phyloP scores from a whole-genome alignment of 2,888 invertebrate genomes.

The Hoplodrina ambigua region DNA sequence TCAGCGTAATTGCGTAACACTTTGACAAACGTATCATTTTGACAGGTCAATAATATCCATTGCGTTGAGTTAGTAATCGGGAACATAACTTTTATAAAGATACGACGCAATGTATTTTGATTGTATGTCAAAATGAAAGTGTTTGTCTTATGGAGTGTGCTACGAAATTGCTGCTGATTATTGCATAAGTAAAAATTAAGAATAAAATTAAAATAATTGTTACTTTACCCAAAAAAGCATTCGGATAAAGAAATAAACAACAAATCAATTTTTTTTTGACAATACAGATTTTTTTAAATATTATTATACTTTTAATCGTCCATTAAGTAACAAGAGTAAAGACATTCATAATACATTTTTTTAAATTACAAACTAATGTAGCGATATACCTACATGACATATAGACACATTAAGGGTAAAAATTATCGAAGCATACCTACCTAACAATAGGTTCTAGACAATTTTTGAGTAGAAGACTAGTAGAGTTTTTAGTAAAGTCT shows the following conservation, averaged over 20 bases:
- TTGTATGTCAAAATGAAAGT: not conserved
- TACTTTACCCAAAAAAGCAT: no score
- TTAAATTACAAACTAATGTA: not conserved
- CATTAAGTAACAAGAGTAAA: not conserved
- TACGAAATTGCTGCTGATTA: not conserved
- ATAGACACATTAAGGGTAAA: not conserved
- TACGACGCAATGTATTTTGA: no score
- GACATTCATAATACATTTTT: not conserved
- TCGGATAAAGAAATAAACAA: not conserved
- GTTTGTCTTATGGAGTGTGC: not conserved
- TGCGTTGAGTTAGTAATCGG: no score
- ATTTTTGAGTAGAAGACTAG: no score
- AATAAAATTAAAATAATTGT: no score
- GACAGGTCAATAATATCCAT: not conserved
- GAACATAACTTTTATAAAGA: not conserved
- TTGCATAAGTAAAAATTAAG: not conserved
- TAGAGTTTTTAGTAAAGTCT: no score
- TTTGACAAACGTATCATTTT: conserved; percentile 1
- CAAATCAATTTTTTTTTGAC: not conserved
- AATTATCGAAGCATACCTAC: not conserved
- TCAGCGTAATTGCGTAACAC: not conserved
- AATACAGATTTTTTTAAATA: not conserved
- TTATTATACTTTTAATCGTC: conserved; percentile 12
- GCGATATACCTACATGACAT: not conserved
- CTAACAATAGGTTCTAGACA: no score